A percentile compares a stretch with the other conserved stretches of the same genome.
Conservation (phyloP, 2,797 vertebrate species). For the Trachurus trachurus region DNA sequence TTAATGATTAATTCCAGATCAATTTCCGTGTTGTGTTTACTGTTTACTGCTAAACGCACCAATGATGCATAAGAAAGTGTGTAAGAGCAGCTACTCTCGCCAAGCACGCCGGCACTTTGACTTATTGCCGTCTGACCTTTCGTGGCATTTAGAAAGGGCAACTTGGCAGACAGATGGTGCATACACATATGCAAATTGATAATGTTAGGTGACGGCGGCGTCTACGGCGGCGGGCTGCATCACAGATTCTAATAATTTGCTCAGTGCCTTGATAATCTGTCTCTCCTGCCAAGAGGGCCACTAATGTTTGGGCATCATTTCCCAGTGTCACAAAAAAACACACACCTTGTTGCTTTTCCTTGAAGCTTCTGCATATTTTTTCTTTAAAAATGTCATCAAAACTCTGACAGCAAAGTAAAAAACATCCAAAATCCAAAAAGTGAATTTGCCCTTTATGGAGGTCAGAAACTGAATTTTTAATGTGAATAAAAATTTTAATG, state of each 20-base stretch:
- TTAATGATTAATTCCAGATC: constrained; percentile 52
- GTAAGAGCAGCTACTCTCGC: constrained; percentile 36
- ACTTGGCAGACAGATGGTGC: constrained; percentile 66
- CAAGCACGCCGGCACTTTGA: constrained; percentile 46
- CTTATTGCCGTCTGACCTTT: constrained; percentile 75
- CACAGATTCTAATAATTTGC: constrained; percentile 38
- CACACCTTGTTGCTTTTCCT: background rate
- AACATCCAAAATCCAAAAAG: background rate
- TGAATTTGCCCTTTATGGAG: constrained; percentile 1
- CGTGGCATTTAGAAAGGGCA: constrained; percentile 77
- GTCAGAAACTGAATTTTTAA: constrained; percentile 4
- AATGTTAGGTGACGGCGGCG: constrained; percentile 40
- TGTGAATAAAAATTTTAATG: constrained; percentile 7
- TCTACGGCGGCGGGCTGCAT: background rate
- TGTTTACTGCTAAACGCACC: constrained; percentile 39
- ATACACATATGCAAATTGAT: constrained; percentile 68
- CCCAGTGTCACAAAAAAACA: background rate
- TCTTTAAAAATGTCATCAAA: background rate
- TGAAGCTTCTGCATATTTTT: too few relatives aligned
- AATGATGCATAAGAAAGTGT: constrained; percentile 33
- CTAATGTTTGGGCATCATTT: constrained; percentile 12
- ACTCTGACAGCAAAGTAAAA: background rate
- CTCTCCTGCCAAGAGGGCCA: background rate
- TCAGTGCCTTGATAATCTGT: constrained; percentile 21
- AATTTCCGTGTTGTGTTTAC: constrained; percentile 49